These are phyloP conservation scores for Neofelis nebulosa DNA, from an alignment of 2,113 vertebrate genomes.

Conservation along the genomic window DNA sequence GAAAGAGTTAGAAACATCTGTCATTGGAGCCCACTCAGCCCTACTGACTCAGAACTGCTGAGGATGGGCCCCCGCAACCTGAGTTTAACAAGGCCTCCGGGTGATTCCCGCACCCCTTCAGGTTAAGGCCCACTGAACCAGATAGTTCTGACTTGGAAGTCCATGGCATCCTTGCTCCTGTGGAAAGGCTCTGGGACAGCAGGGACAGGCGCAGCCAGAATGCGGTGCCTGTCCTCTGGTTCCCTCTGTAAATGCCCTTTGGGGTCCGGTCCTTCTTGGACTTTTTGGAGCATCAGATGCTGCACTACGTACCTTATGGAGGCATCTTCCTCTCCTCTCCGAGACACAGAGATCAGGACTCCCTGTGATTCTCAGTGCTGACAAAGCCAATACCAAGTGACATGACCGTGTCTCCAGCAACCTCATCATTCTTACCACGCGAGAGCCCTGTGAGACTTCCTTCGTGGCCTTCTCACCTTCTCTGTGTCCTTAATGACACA, in stretches of 20 bases:
- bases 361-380: not conserved
- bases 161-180: accelerated
- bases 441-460: not conserved
- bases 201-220: not conserved
- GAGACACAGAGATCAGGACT: not conserved
- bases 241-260: not conserved
- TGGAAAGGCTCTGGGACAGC: not conserved
- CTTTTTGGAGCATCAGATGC: not conserved
- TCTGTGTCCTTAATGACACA: not conserved
- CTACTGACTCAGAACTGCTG: not conserved
- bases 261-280: not conserved
- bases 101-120: not conserved
- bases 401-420: no score
- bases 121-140: not conserved
- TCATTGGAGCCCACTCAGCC: not conserved
- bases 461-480: not conserved
- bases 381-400: not conserved
- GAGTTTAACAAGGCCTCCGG: not conserved
- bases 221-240: accelerated
- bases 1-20: not conserved
- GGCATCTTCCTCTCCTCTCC: not conserved
- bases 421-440: no score
- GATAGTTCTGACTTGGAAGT: accelerated
- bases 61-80: not conserved
- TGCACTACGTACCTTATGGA: not conserved